phyloP scores from a whole-genome alignment of 2,888 invertebrate species.

The Calliscelio sp. region DNA sequence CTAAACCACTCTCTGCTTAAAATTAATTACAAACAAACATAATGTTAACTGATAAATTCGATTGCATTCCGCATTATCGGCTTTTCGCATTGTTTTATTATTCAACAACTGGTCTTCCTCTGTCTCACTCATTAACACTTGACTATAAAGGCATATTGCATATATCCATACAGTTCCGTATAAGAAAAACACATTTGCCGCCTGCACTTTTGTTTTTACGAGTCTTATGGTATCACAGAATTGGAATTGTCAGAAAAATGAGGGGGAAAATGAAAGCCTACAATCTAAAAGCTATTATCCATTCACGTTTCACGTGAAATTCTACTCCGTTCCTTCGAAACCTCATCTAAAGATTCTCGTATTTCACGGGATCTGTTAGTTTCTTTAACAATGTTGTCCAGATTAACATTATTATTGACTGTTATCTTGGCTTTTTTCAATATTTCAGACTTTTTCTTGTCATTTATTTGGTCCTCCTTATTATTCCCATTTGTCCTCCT shows the following conservation, averaged over 20 bases:
- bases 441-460: slow-evolving; percentile 48
- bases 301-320: slow-evolving; percentile 58
- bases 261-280: slow-evolving; percentile 53
- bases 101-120: slow-evolving; percentile 5
- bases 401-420: slow-evolving; percentile 57
- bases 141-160: slow-evolving; percentile 23
- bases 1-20: slow-evolving; percentile 26
- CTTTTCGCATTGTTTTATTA: slow-evolving; percentile 5
- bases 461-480: too few relatives aligned
- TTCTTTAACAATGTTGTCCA: slow-evolving; percentile 41
- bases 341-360: slow-evolving; percentile 6
- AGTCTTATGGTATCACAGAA: slow-evolving; percentile 72
- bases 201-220: slow-evolving; percentile 43
- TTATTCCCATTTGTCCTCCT: slow-evolving; percentile 75
- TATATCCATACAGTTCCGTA: slow-evolving; percentile 14
- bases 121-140: slow-evolving; percentile 29
- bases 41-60: slow-evolving; percentile 29
- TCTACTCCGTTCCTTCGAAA: slow-evolving; percentile 31
- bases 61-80: slow-evolving; percentile 27
- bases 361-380: slow-evolving; percentile 45
- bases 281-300: slow-evolving; percentile 51
- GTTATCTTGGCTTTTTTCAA: slow-evolving; percentile 55
- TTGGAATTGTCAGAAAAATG: slow-evolving; percentile 66
- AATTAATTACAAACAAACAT: slow-evolving; percentile 29
- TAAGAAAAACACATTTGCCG: slow-evolving; percentile 53